These are phyloP conservation scores for Vireo altiloquus DNA, from an alignment of 2,113 vertebrate species.

Conservation along the genomic window DNA sequence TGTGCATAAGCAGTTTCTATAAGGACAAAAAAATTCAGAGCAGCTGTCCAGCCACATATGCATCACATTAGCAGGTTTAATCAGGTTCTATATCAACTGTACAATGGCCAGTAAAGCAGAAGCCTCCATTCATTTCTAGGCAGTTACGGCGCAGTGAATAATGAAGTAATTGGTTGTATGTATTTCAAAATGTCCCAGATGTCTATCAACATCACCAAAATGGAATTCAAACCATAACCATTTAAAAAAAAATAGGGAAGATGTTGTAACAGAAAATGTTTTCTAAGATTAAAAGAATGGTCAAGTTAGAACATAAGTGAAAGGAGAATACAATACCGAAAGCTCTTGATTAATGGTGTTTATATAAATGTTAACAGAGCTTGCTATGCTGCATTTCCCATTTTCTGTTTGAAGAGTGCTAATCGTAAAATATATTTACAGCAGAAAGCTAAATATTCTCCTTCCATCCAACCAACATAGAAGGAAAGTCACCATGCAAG, in stretches of 20 bases:
- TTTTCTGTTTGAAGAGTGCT: neutral
- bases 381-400: neutral
- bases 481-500: neutral
- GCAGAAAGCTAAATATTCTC: conserved; percentile 16
- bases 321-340: neutral
- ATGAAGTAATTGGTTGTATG: neutral
- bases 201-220: neutral
- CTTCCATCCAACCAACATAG: neutral
- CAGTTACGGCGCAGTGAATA: neutral
- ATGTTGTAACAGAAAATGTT: neutral
- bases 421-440: neutral
- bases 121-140: neutral
- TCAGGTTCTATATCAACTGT: neutral
- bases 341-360: neutral
- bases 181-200: neutral
- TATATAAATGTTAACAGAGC: neutral
- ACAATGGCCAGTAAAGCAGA: neutral
- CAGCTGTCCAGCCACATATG: neutral
- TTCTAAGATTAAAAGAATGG: neutral
- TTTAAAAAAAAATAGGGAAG: neutral
- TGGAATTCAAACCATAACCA: neutral
- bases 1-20: neutral
- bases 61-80: neutral
- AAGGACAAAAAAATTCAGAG: neutral
- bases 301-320: neutral